Evolutionary conservation across 2,888 invertebrate genomes (phyloP), one percentile per base, ranked within the genome.

Genomic region (Drosophila niveifrons): DNA sequence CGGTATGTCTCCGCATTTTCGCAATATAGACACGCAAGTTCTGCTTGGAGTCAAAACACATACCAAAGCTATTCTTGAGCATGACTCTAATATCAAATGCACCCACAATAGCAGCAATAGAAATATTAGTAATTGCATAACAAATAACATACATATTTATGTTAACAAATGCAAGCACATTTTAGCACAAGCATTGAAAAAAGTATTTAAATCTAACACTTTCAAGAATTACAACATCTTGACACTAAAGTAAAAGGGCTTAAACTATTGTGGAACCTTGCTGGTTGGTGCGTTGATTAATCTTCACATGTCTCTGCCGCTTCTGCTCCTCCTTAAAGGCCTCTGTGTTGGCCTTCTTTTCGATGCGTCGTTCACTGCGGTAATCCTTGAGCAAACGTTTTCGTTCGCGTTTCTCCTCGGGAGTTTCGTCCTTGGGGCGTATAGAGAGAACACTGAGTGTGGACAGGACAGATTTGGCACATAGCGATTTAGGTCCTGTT

Each of bases 241-340:
- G 53, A 34, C 31, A 61, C 52, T 83, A 43, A 61, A 55, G 39
- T 58, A 82, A 78, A 57, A 31, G 13, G 2, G 23, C 3, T 56
- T 89, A 91, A 23, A 92, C 67, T 62, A 96, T 95, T 90, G 93
- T 94, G 87, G 95, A 95, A 56, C 96, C 96, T 90, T 96, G 96
- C 70, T 96, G 93, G 90, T 96, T 96, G 88, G 94, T 94, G 90
- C 93, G 95, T 84, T 96, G 96, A 91, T 97, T 97, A 72, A 96
- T 91, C 86, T 95, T 93, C 51, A 96, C 95, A 91, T 96, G 96
- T 89, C 95, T 95, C 89, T 97, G 96, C 3, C 95, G 93, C 86
- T 96, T 96, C 92, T 96, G 96, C 89, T 97, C 97, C 80, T 97
- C 96, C 89, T 96, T 97, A 90, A 98, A 98, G 0, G 96, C 97